These are phyloP conservation scores for Ardeotis arabs DNA, from an alignment of 2,113 vertebrate genomes.

Conservation along the genomic window DNA sequence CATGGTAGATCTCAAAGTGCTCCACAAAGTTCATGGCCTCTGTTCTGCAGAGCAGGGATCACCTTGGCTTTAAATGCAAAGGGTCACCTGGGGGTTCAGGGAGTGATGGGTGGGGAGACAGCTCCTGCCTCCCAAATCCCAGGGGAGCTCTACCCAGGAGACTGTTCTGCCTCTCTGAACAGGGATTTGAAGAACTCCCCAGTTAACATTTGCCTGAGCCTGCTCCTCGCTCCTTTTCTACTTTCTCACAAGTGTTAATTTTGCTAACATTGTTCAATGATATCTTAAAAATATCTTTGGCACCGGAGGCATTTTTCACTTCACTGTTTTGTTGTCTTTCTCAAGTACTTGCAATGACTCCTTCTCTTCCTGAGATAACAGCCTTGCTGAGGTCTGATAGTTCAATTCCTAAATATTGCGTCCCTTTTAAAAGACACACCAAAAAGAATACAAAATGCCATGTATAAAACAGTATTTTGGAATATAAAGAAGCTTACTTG, in stretches of 20 bases:
- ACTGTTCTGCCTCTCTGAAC: not conserved
- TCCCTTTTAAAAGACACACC: conserved; percentile 29
- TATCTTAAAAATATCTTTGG: conserved; percentile 45
- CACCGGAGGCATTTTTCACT: not conserved
- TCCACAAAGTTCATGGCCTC: not conserved
- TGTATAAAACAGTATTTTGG: conserved; percentile 49
- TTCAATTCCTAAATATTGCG: conserved; percentile 27
- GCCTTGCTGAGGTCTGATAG: conserved; percentile 36
- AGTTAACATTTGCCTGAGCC: conserved; percentile 12
- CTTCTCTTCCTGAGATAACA: conserved; percentile 29
- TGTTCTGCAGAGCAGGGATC: not conserved
- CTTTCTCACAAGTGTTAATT: conserved; percentile 58
- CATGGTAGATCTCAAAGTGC: not conserved
- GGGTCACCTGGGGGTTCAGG: not conserved
- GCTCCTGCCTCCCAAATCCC: not conserved
- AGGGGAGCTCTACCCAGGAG: not conserved
- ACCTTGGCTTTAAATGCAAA: not conserved
- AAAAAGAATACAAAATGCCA: conserved; percentile 43
- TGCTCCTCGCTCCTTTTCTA: not conserved
- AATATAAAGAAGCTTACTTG: conserved; percentile 45
- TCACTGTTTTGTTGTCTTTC: conserved; percentile 39
- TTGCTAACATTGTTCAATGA: conserved; percentile 38
- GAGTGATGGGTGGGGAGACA: not conserved
- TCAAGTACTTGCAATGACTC: not conserved
- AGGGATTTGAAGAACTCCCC: not conserved